Conservation (phyloP, 1,140 invertebrate genomes). For the Micrasema longulum region DNA sequence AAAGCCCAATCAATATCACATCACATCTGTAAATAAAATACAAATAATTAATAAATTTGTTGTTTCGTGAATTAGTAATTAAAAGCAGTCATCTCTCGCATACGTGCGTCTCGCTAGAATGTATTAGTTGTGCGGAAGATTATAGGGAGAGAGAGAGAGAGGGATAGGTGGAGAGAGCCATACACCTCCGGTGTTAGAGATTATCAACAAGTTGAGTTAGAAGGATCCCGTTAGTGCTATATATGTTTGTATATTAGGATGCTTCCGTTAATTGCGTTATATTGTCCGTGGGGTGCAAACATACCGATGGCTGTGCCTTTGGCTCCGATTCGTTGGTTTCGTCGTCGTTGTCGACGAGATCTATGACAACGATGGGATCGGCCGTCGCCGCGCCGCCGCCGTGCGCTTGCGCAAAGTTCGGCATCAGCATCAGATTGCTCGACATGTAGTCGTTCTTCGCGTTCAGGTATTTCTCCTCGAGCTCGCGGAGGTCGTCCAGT, state of each 20-base stretch:
- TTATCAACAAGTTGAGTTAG: background rate
- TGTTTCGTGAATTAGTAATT: background rate
- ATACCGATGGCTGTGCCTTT: slow-evolving; percentile 7
- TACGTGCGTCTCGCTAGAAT: background rate
- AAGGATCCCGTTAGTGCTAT: background rate
- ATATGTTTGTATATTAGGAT: no score
- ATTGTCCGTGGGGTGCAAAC: background rate
- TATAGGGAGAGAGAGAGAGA: slow-evolving; percentile 17
- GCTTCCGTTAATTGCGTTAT: no score
- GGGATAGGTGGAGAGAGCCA: slow-evolving; percentile 13
- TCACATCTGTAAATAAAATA: background rate
- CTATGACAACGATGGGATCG: slow-evolving; percentile 59
- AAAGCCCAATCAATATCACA: no score
- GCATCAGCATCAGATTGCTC: slow-evolving; percentile 63
- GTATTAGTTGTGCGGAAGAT: slow-evolving; percentile 15
- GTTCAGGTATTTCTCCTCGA: slow-evolving; percentile 65
- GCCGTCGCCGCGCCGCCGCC: slow-evolving; percentile 56
- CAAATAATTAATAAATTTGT: background rate
- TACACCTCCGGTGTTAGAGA: background rate
- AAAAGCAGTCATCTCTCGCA: background rate
- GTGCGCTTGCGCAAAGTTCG: slow-evolving; percentile 58
- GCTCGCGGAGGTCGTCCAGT: slow-evolving; percentile 58
- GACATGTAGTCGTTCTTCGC: slow-evolving; percentile 68
- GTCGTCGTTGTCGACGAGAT: slow-evolving; percentile 62
- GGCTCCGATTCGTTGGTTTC: slow-evolving; percentile 1